These are phyloP conservation scores for Terrapene triunguis DNA, from an alignment of 2,113 vertebrate genomes.

Conservation along the genomic window DNA sequence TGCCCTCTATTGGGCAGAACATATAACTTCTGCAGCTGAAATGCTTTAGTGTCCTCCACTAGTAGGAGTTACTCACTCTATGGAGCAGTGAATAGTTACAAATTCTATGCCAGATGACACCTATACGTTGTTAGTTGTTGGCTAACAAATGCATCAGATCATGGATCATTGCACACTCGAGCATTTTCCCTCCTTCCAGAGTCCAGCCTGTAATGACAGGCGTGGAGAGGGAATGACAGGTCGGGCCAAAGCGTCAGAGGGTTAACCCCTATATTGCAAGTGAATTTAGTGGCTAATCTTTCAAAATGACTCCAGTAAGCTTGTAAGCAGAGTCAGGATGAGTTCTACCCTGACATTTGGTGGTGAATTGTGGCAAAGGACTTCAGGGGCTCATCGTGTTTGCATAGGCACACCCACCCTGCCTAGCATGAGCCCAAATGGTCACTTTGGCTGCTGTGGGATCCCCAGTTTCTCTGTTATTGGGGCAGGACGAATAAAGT, in stretches of 20 bases:
- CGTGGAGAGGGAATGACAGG: not conserved
- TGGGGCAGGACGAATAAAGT: too few relatives aligned
- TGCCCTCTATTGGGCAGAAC: not conserved
- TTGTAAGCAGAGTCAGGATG: too few relatives aligned
- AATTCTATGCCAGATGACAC: not conserved
- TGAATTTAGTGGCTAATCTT: not conserved
- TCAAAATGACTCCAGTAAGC: not conserved
- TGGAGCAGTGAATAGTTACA: not conserved
- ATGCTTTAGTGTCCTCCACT: accelerated
- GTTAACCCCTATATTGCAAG: not conserved
- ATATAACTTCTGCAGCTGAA: accelerated
- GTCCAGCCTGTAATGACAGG: not conserved
- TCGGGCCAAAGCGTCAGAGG: not conserved
- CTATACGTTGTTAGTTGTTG: accelerated
- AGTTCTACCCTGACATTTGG: too few relatives aligned
- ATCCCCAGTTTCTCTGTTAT: too few relatives aligned
- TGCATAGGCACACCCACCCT: too few relatives aligned
- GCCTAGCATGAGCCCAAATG: too few relatives aligned
- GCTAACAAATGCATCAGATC: not conserved
- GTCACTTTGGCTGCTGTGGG: too few relatives aligned
- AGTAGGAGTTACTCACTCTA: not conserved
- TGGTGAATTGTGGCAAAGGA: too few relatives aligned
- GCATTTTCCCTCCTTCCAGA: not conserved
- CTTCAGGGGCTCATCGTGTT: too few relatives aligned
- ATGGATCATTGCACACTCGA: not conserved